phyloP scores from a whole-genome alignment of 2,113 vertebrate genomes.

The Tyrannus savana region DNA sequence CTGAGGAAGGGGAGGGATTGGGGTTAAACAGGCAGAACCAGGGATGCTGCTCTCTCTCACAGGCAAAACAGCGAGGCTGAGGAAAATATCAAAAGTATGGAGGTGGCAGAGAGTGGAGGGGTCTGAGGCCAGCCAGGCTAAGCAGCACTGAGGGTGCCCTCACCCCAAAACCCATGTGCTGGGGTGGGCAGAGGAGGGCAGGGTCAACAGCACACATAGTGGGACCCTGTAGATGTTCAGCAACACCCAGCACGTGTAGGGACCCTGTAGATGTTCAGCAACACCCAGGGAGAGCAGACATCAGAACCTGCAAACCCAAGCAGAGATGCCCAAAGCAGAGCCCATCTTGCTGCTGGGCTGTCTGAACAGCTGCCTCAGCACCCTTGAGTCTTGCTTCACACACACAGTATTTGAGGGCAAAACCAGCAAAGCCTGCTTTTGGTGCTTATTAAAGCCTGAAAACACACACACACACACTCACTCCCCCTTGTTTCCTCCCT shows the following conservation, averaged over 20 bases:
- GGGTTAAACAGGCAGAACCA: not conserved
- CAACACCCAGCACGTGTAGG: not conserved
- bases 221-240: not conserved
- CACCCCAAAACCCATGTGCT: fast-evolving
- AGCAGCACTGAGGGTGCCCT: not conserved
- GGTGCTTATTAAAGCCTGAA: not conserved
- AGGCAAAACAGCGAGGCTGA: fast-evolving
- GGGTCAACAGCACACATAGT: fast-evolving
- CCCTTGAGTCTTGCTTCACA: not conserved
- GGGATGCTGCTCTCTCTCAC: not conserved
- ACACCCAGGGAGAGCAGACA: fast-evolving
- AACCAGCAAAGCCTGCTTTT: not conserved
- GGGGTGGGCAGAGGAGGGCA: not conserved
- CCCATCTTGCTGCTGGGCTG: not conserved
- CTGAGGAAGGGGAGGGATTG: not conserved
- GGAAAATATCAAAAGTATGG: fast-evolving
- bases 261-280: too few species aligned
- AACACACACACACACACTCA: not conserved
- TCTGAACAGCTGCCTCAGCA: not conserved
- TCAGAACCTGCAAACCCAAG: not conserved
- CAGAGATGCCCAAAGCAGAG: not conserved
- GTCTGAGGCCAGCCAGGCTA: not conserved
- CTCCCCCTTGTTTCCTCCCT: not conserved
- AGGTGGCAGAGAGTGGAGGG: not conserved
- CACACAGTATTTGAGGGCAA: not conserved